Conservation (phyloP, 2,113 vertebrate genomes). For the Dromas ardeola region DNA sequence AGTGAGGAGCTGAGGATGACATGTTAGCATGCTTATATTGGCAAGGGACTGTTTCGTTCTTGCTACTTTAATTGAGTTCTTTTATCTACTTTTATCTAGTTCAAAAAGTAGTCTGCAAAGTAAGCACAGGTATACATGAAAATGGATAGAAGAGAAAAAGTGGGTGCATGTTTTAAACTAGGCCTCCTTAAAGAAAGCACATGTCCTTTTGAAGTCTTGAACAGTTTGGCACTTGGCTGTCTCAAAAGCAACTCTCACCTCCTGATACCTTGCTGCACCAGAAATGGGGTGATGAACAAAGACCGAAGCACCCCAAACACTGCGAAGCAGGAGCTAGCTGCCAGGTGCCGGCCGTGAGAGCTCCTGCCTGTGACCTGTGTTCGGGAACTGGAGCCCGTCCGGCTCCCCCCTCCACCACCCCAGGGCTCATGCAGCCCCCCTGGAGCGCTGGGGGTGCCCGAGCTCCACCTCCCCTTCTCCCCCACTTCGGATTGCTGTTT, state of each 20-base stretch:
- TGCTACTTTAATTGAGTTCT: conserved; percentile 45
- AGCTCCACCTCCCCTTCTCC: not conserved
- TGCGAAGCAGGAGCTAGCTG: not conserved
- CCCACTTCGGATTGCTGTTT: not conserved
- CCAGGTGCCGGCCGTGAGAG: not conserved
- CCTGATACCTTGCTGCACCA: not conserved
- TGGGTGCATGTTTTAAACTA: not conserved
- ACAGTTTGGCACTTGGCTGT: not conserved
- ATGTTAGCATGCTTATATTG: not conserved
- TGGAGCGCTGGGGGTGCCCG: accelerated
- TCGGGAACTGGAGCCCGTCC: not conserved
- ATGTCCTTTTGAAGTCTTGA: not conserved
- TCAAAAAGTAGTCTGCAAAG: conserved; percentile 21
- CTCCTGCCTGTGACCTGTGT: accelerated
- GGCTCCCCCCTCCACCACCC: no score
- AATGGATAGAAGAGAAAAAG: not conserved
- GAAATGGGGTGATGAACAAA: not conserved
- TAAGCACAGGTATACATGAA: not conserved
- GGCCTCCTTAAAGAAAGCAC: not conserved
- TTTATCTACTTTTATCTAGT: conserved; percentile 48
- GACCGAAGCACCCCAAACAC: accelerated
- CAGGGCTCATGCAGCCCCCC: not conserved
- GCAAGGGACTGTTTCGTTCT: conserved; percentile 34
- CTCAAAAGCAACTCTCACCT: not conserved
- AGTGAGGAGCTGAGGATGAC: conserved; percentile 1